phyloP scores from a whole-genome alignment of 1,140 invertebrate species.

The Armadillidium nasatum region DNA sequence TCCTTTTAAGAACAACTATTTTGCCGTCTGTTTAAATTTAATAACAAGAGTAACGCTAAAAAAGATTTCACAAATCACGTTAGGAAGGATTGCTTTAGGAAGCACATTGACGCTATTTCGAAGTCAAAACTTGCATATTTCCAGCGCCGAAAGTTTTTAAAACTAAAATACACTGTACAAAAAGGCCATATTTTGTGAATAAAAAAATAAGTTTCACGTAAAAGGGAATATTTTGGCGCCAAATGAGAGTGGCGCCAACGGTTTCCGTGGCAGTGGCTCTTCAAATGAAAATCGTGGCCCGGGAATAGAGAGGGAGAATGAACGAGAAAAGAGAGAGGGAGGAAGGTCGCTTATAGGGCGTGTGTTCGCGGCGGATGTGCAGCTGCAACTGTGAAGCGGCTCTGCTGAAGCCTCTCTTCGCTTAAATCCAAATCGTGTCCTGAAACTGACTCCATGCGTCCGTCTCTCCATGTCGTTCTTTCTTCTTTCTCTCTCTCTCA shows the following conservation, averaged over 20 bases:
- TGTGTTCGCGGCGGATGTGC: constrained; percentile 1
- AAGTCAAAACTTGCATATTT: too few species aligned
- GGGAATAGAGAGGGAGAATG: background rate
- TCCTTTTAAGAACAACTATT: background rate
- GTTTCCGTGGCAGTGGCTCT: constrained; percentile 4
- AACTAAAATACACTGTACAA: too few species aligned
- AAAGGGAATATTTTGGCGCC: constrained; percentile 1
- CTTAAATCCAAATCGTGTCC: constrained; percentile 6
- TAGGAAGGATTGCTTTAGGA: background rate
- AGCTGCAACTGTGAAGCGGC: constrained; percentile 7
- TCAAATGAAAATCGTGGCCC: background rate
- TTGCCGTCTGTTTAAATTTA: too few species aligned
- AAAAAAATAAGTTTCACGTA: background rate
- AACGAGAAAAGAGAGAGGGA: background rate
- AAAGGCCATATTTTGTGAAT: too few species aligned
- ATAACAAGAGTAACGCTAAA: too few species aligned
- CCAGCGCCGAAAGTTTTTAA: too few species aligned
- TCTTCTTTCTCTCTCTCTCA: constrained; percentile 8
- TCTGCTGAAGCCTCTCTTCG: background rate
- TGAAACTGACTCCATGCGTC: constrained; percentile 8
- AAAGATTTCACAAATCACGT: background rate
- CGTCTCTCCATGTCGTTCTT: constrained; percentile 1
- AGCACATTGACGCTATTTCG: background rate
- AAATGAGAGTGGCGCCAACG: background rate
- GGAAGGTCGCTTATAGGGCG: background rate